Evolutionary conservation across 2,888 invertebrate species (phyloP).

Genomic region (Platycnemis pennipes): DNA sequence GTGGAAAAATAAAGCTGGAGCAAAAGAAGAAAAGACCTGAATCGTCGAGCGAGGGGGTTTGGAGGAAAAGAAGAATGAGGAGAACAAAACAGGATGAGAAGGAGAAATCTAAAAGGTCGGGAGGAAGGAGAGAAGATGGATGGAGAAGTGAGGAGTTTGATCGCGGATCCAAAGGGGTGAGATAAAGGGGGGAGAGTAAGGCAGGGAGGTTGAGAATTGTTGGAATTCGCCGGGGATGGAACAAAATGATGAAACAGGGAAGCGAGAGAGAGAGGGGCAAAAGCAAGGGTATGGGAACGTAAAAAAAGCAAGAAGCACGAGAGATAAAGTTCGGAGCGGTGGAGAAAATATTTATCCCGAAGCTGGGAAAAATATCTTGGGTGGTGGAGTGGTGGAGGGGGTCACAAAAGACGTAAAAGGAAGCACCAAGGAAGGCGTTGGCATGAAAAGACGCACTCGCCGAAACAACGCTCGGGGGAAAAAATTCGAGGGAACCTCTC

Average conservation of each 20-base stretch:
- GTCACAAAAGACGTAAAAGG: not conserved
- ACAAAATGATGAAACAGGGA: constrained; percentile 4
- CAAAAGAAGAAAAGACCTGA: not conserved
- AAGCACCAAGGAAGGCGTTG: not conserved
- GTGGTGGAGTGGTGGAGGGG: not conserved
- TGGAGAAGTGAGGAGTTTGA: not conserved
- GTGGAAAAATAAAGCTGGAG: not conserved
- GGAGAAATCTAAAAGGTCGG: not conserved
- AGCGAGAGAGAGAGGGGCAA: not conserved
- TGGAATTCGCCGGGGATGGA: not conserved
- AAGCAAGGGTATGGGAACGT: not conserved
- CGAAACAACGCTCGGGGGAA: not conserved
- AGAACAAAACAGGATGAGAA: not conserved
- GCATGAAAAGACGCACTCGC: not conserved
- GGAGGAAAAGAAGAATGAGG: not conserved
- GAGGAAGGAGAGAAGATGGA: not conserved
- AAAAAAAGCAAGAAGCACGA: not conserved
- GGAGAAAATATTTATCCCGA: not conserved
- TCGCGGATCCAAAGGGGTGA: too few species aligned
- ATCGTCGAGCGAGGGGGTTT: not conserved
- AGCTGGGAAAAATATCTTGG: not conserved
- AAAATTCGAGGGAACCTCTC: not conserved
- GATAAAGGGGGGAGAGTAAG: not conserved
- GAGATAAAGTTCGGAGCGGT: not conserved
- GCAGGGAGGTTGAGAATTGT: not conserved